These are phyloP conservation scores for human DNA, from an alignment of 2,113 vertebrate species.

Conservation along the genomic window DNA sequence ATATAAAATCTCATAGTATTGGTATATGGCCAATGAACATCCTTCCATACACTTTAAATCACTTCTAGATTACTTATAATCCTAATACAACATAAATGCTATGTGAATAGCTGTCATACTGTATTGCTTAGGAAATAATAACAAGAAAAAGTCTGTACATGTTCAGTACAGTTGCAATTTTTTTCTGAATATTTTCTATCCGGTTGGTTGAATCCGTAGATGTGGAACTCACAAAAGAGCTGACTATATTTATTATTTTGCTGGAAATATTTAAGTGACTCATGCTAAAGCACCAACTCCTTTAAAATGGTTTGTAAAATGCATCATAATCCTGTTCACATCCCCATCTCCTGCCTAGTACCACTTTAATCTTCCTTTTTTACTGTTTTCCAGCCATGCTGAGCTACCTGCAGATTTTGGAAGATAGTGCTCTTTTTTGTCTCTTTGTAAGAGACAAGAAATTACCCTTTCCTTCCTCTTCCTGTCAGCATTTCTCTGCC, in stretches of 20 bases:
- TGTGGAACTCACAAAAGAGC: neutral
- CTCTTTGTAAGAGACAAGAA: neutral
- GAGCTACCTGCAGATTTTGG: neutral
- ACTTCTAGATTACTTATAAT: neutral
- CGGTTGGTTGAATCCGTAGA: neutral
- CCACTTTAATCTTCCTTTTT: neutral
- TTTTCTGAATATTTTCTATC: neutral
- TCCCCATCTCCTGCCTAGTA: neutral
- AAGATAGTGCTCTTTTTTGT: neutral
- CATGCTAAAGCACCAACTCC: neutral
- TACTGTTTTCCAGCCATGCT: accelerated
- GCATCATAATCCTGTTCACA: neutral
- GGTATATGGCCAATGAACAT: no score
- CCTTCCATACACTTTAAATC: neutral
- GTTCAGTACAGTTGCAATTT: neutral
- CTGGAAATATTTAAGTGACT: neutral
- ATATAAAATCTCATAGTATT: neutral
- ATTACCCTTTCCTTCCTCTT: neutral
- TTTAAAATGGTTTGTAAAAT: neutral
- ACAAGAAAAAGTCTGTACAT: neutral
- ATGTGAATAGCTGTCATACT: neutral
- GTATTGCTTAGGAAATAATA: neutral
- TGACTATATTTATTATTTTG: neutral
- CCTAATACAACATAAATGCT: neutral
- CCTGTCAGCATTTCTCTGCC: neutral